These are phyloP conservation scores for Falco punctatus DNA, from an alignment of 2,113 vertebrate species.

Conservation along the genomic window DNA sequence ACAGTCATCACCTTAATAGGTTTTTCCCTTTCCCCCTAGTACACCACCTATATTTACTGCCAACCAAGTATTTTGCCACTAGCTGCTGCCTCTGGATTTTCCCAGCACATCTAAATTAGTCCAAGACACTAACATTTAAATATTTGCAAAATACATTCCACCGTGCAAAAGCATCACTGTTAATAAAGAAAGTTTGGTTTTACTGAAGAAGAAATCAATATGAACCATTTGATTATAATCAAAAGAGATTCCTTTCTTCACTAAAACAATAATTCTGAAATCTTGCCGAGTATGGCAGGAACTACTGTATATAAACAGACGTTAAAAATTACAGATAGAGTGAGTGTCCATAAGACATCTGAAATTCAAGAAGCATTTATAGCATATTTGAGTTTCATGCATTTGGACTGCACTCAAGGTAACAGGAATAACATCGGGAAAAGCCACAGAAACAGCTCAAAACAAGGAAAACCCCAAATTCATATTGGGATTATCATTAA, in stretches of 20 bases:
- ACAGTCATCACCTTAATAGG: not conserved
- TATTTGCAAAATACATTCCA: not conserved
- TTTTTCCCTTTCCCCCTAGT: not conserved
- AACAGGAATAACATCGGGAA: not conserved
- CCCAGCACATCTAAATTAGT: not conserved
- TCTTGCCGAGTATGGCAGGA: not conserved
- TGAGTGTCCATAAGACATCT: not conserved
- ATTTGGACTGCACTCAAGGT: not conserved
- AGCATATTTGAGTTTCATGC: not conserved
- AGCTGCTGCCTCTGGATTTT: not conserved
- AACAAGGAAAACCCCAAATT: not conserved
- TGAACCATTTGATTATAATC: not conserved
- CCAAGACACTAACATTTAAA: not conserved
- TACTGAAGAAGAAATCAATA: not conserved
- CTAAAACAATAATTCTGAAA: not conserved
- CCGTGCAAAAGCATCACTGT: not conserved
- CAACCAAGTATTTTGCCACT: not conserved
- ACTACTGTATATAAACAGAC: not conserved
- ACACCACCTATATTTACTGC: not conserved
- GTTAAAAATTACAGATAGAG: not conserved
- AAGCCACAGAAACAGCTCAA: not conserved
- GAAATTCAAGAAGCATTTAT: not conserved
- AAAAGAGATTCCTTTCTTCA: not conserved
- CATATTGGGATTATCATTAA: not conserved
- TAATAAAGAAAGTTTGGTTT: not conserved